phyloP scores from a whole-genome alignment of 2,888 invertebrate species.

The Hypomecis punctinalis region DNA sequence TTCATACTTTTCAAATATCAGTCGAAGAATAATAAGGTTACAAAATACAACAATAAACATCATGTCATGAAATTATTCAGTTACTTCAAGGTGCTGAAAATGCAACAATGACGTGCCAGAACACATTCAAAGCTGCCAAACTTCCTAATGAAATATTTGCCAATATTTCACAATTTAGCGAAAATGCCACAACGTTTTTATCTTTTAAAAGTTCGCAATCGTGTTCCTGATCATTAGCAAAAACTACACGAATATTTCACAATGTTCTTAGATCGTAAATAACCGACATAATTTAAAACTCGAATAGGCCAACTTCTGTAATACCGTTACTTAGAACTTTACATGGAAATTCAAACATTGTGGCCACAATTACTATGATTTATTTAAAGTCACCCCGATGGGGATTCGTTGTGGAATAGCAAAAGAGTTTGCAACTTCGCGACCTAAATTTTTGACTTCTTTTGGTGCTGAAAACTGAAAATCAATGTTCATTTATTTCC shows the following conservation, averaged over 20 bases:
- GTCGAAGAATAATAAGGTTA: too few species aligned
- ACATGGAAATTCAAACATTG: conserved; percentile 37
- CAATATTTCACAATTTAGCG: conserved; percentile 6
- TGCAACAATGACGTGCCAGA: conserved; percentile 14
- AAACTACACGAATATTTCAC: conserved; percentile 23
- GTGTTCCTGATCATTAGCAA: conserved; percentile 24
- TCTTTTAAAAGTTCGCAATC: conserved; percentile 14
- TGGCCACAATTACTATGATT: conserved; percentile 35
- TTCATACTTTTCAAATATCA: too few species aligned
- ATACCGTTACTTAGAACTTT: conserved; percentile 35
- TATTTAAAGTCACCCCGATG: conserved; percentile 28
- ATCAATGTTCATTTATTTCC: background rate
- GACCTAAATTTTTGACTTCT: conserved; percentile 20
- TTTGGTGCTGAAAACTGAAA: conserved; percentile 12
- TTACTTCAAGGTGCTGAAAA: background rate
- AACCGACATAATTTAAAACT: conserved; percentile 31
- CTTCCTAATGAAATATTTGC: conserved; percentile 5
- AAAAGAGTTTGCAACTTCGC: conserved; percentile 30
- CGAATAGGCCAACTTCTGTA: conserved; percentile 26
- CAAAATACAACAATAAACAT: too few species aligned
- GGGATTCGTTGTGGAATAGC: conserved; percentile 22
- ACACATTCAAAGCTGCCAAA: background rate
- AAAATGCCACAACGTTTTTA: conserved; percentile 4
- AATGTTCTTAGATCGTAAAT: conserved; percentile 23
- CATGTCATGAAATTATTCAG: background rate